These are phyloP conservation scores for Melanerpes formicivorus DNA, from an alignment of 2,113 vertebrate species.

Conservation along the genomic window DNA sequence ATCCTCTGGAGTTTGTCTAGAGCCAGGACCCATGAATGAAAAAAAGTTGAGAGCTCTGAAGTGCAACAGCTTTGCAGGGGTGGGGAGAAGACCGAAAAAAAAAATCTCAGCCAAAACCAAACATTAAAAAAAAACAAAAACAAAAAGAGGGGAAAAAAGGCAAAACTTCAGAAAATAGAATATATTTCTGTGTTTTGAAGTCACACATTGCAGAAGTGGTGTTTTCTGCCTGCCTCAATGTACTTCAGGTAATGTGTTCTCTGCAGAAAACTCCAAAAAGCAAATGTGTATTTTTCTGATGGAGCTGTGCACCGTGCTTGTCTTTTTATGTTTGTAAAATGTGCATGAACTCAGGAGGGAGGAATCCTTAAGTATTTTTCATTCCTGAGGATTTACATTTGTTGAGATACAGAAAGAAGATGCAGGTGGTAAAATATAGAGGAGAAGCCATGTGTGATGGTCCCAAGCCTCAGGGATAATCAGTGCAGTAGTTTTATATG, in stretches of 20 bases:
- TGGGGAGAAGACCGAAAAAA: background rate
- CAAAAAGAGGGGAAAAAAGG: background rate
- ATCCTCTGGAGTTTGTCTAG: constrained; percentile 14
- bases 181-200: constrained; percentile 27
- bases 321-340: background rate
- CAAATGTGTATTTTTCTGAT: background rate
- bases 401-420: background rate
- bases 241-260: background rate
- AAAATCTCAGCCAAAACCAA: too few species aligned
- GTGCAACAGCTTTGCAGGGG: background rate
- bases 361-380: background rate
- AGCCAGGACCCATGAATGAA: constrained; percentile 52
- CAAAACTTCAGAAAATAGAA: background rate
- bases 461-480: background rate
- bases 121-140: too few species aligned
- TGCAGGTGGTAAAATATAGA: background rate
- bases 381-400: background rate
- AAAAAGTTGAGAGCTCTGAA: constrained; percentile 12
- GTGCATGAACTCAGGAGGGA: background rate
- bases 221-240: background rate
- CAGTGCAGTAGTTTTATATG: background rate
- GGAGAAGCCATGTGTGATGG: background rate
- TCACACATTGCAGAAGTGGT: background rate
- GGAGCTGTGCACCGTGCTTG: background rate
- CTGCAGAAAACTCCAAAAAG: constrained; percentile 23